Base-by-base conservation (phyloP, 1,140 invertebrate genomes). In the Drosophila littoralis region DNA sequence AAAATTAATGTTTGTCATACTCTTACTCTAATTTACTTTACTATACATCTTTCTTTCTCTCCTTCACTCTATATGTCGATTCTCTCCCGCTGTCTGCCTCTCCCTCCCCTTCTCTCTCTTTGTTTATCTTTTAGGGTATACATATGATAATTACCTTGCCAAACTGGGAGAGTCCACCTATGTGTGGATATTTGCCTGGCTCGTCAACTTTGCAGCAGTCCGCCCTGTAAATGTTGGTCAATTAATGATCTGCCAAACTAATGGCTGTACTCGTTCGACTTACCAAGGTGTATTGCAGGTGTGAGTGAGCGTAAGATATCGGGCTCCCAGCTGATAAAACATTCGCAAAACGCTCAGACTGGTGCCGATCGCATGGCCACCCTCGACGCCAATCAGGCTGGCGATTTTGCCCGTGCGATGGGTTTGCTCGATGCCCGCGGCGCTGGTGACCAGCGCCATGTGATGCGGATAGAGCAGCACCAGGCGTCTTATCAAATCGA, bases 281-380 rank as follows among this genome's bases (percentile, higher is more conserved):
- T 93, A 96, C 97, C 97, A 98, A 33, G 96, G 96, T 48, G 96
- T 97, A 88, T 97, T 96, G 93, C 97, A 97, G 71, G 95, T 97
- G 93, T 98, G 97, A 1, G 97, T 97, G 6, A 97, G 93, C 8
- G 97, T 97, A 92, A 98, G 94, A 90, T 97, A 97, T 50, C 97
- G 94, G 7, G 97, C 96, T 10, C 97, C 97, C 46, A 97, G 93
- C 59, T 96, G 95, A 92, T 98, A 97, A 91, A 97, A 96, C 91
- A 96, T 96, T 40, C 97, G 93, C 52, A 98, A 93, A 15, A 96
- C 95, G 13, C 96, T 96, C 48, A 97, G 93, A 75, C 96, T 97
- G 92, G 95, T 97, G 67, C 96, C 96, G 63, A 98, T 95, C 52
- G 96, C 95, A 92, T 97, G 97, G 8, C 97, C 97, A 38, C 97